phyloP scores from a whole-genome alignment of 2,888 invertebrate genomes.

The Nemapogon koenigi region DNA sequence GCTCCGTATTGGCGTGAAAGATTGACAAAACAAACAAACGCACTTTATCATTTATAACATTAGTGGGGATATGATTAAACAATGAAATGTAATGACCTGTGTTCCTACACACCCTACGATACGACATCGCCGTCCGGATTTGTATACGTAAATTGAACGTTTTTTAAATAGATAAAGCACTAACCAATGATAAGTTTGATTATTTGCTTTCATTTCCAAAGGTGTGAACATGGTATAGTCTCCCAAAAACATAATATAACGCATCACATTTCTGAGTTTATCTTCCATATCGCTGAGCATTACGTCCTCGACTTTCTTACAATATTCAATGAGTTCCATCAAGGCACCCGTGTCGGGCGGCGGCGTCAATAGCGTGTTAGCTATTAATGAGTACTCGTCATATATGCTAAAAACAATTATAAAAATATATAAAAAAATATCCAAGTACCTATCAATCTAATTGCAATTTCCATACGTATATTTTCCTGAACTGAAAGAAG shows the following conservation, averaged over 20 bases:
- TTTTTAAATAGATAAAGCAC: no score
- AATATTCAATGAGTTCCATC: slow-evolving; percentile 82
- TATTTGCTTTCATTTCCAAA: slow-evolving; percentile 87
- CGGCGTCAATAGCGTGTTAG: slow-evolving; percentile 77
- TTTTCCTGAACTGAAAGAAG: no score
- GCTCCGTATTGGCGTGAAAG: no score
- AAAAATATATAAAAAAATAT: neutral
- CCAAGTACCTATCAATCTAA: neutral
- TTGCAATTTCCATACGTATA: no score
- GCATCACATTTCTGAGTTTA: slow-evolving; percentile 69
- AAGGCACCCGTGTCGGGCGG: slow-evolving; percentile 86
- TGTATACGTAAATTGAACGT: no score
- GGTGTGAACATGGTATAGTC: slow-evolving; percentile 83
- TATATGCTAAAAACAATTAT: slow-evolving; percentile 66
- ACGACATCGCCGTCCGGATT: no score
- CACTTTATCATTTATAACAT: no score
- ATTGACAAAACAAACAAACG: no score
- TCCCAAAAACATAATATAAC: slow-evolving; percentile 81
- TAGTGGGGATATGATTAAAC: no score
- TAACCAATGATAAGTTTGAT: slow-evolving; percentile 85
- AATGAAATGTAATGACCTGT: no score
- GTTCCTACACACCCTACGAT: no score
- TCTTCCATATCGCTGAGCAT: slow-evolving; percentile 78
- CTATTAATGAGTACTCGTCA: slow-evolving; percentile 83
- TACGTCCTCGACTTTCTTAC: slow-evolving; percentile 74